Percentiles rank a stretch among this genome's conserved stretches.
Conservation (phyloP, 2,113 vertebrate species). For the Madoqua kirkii region DNA sequence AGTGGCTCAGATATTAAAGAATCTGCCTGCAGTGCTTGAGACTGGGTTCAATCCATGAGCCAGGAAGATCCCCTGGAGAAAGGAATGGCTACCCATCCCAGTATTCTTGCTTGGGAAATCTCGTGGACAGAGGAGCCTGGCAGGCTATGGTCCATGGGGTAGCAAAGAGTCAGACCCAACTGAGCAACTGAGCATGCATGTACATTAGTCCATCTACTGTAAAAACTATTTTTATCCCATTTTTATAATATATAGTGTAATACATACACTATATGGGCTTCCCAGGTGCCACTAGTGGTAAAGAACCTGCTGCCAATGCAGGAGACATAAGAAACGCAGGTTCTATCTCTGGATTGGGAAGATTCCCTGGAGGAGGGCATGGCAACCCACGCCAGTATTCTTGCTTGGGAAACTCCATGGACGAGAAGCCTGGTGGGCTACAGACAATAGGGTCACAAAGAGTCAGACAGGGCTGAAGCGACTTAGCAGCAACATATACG, state of each 20-base stretch:
- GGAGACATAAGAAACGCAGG: background rate
- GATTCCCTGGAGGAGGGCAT: background rate
- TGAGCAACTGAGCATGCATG: background rate
- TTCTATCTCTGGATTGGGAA: background rate
- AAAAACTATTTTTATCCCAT: background rate
- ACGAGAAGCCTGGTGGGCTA: background rate
- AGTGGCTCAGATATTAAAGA: background rate
- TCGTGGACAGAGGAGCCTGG: background rate
- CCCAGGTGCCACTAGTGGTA: background rate
- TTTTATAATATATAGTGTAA: background rate
- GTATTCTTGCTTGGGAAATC: background rate
- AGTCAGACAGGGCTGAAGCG: background rate
- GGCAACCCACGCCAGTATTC: background rate
- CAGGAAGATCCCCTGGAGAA: background rate
- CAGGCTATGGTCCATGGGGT: background rate
- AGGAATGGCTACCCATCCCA: background rate
- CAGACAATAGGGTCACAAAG: background rate
- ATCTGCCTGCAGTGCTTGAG: background rate
- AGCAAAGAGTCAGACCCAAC: background rate
- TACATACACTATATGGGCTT: background rate
- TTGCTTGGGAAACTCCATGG: background rate
- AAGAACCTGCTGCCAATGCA: background rate
- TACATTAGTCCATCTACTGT: background rate
- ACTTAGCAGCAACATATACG: background rate
- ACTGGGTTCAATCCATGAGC: background rate